Percentiles rank a stretch among this genome's conserved stretches.
Conservation (phyloP, 2,113 vertebrate species). For the Cynocephalus volans region DNA sequence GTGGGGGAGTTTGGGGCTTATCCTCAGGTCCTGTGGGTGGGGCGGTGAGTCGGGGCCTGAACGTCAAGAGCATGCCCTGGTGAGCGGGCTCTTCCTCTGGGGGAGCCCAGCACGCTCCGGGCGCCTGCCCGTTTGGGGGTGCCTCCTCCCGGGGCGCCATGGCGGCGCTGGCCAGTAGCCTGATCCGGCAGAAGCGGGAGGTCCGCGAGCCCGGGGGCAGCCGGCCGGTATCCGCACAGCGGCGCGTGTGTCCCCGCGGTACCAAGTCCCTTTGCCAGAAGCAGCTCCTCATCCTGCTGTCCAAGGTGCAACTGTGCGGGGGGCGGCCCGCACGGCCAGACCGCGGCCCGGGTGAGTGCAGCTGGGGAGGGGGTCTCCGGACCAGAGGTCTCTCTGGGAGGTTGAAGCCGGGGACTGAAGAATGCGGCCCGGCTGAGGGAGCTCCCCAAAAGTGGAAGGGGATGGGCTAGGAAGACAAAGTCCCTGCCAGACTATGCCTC, state of each 20-base stretch:
- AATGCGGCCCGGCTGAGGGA: not conserved
- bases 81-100: conserved; percentile 79
- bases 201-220: conserved; percentile 93
- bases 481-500: conserved; percentile 52
- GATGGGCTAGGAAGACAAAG: conserved; percentile 46
- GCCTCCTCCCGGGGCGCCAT: conserved; percentile 87
- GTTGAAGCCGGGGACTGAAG: conserved; percentile 38
- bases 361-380: conserved; percentile 49
- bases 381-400: conserved; percentile 47
- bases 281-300: conserved; percentile 94
- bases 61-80: conserved; percentile 76
- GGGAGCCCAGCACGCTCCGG: conserved; percentile 58
- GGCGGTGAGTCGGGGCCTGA: conserved; percentile 36
- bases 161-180: conserved; percentile 95
- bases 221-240: conserved; percentile 92
- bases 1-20: conserved; percentile 4
- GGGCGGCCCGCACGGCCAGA: conserved; percentile 91
- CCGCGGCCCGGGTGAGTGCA: conserved; percentile 92
- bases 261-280: conserved; percentile 97
- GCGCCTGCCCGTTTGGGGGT: conserved; percentile 75
- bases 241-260: conserved; percentile 94
- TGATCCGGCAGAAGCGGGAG: conserved; percentile 95
- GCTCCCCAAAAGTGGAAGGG: conserved; percentile 53
- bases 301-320: conserved; percentile 95
- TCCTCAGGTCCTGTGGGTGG: conserved; percentile 57